These are phyloP conservation scores for Chrysolina haemoptera DNA, from an alignment of 2,888 invertebrate genomes.

Conservation along the genomic window DNA sequence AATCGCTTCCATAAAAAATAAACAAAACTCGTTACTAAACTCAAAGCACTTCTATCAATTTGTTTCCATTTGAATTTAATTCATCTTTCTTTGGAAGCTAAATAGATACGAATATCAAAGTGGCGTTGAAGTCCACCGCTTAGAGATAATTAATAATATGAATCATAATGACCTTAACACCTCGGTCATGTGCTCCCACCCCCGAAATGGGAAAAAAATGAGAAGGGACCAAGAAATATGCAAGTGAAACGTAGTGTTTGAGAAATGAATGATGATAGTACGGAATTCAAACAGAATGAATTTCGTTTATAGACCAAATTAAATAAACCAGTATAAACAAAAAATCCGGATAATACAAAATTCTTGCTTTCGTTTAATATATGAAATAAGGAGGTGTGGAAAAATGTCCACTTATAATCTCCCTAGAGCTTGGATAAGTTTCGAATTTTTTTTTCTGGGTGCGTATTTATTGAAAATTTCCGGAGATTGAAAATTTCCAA, in stretches of 20 bases:
- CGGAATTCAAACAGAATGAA: constrained; percentile 54
- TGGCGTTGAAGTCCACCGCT: constrained; percentile 43
- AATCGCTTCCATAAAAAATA: not conserved
- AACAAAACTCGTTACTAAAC: not conserved
- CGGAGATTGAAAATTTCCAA: too few species aligned
- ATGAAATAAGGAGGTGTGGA: too few species aligned
- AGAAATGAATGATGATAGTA: constrained; percentile 62
- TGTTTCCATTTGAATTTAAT: constrained; percentile 29
- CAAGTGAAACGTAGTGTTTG: constrained; percentile 56
- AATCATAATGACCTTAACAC: constrained; percentile 66
- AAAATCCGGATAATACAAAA: too few species aligned
- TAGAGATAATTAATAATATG: constrained; percentile 65
- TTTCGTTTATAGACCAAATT: too few species aligned
- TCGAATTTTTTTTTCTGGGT: too few species aligned
- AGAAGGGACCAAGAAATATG: constrained; percentile 30
- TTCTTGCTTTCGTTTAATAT: too few species aligned
- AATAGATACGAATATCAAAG: constrained; percentile 49
- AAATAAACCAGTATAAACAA: too few species aligned
- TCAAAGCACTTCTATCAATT: constrained; percentile 9
- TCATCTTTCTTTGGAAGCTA: constrained; percentile 39
- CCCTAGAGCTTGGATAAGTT: too few species aligned
- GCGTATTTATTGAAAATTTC: too few species aligned
- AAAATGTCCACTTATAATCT: too few species aligned
- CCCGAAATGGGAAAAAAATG: constrained; percentile 34
- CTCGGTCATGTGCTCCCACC: constrained; percentile 64